A percentile compares a stretch with the other conserved stretches of the same genome.
phyloP scores from a whole-genome alignment of 2,113 vertebrate genomes.

The Mungos mungo region DNA sequence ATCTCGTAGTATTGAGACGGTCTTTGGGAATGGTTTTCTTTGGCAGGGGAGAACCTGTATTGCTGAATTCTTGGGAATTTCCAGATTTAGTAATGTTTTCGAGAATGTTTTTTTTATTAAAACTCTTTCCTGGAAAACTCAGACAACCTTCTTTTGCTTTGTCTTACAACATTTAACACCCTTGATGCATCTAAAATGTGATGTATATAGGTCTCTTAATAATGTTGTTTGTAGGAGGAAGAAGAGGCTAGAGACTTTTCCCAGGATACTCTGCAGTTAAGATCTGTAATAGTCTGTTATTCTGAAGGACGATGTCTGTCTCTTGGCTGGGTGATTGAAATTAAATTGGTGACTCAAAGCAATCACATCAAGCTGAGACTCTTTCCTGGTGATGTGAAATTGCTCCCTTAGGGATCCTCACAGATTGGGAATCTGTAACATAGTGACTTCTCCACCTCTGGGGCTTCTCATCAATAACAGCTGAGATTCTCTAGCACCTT shows the following conservation, averaged over 20 bases:
- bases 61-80: constrained; percentile 69
- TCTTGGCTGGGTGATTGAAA: constrained; percentile 76
- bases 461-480: constrained; percentile 73
- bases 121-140: constrained; percentile 41
- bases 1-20: constrained; percentile 21
- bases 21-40: constrained; percentile 40
- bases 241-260: constrained; percentile 54
- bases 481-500: constrained; percentile 71
- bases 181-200: constrained; percentile 48
- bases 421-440: constrained; percentile 68
- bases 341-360: constrained; percentile 78
- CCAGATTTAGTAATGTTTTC: constrained; percentile 51
- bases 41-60: constrained; percentile 38
- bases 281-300: constrained; percentile 70
- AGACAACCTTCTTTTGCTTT: constrained; percentile 43
- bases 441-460: constrained; percentile 73
- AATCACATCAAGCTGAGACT: constrained; percentile 73
- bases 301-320: constrained; percentile 71
- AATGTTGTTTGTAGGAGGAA: constrained; percentile 60
- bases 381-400: constrained; percentile 65
- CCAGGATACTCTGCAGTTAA: constrained; percentile 58
- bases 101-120: constrained; percentile 65
- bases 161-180: constrained; percentile 62
- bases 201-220: constrained; percentile 55
- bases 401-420: constrained; percentile 71